Percentiles rank a stretch among this genome's conserved stretches.
Conservation (phyloP, 2,888 invertebrate genomes). For the Drosophila acutilabella region DNA sequence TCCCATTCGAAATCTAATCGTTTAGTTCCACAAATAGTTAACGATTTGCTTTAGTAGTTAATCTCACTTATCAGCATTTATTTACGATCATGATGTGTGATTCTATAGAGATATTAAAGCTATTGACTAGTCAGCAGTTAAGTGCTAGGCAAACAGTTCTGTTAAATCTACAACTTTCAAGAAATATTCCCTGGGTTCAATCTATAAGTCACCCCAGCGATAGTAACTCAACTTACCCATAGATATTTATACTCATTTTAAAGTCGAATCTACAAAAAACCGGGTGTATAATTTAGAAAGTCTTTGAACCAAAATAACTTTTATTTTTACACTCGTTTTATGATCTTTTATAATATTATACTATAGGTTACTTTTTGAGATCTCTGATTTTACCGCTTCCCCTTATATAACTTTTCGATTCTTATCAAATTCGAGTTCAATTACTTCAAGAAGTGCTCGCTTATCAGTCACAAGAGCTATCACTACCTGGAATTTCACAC, state of each 20-base stretch:
- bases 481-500: slow-evolving; percentile 1
- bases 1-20: slow-evolving; percentile 20
- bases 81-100: slow-evolving; percentile 28
- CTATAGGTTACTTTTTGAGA: no score
- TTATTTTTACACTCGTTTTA: no score
- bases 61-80: slow-evolving; percentile 34
- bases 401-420: slow-evolving; percentile 14
- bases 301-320: no score
- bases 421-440: slow-evolving; percentile 40
- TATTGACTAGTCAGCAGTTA: slow-evolving; percentile 4
- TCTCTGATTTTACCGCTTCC: neutral
- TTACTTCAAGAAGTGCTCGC: slow-evolving; percentile 18
- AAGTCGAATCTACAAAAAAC: no score
- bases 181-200: no score
- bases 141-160: no score
- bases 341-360: no score
- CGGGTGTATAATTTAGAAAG: no score
- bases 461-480: slow-evolving; percentile 30
- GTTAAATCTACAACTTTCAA: no score
- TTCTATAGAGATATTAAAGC: neutral
- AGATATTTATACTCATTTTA: no score
- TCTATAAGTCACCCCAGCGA: no score
- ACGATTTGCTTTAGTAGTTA: slow-evolving; percentile 20
- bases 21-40: slow-evolving; percentile 13
- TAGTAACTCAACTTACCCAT: no score